Evolutionary conservation across 2,113 vertebrate species (phyloP).

Genomic region (Callipepla californica): DNA sequence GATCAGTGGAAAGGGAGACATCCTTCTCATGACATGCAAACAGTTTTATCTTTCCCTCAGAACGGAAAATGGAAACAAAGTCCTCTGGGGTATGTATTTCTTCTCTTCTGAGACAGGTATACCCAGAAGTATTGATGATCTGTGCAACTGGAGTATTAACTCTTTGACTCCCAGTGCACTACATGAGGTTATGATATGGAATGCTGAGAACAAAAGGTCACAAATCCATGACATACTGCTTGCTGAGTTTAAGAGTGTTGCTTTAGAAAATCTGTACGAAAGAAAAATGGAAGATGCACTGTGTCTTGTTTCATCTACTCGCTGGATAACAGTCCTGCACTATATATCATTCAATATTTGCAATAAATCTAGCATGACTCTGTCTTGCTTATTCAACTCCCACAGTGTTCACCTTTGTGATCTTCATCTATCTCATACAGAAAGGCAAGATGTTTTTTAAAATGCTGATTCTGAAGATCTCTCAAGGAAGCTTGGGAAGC

Average conservation of each 20-base stretch:
- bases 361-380: background rate
- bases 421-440: background rate
- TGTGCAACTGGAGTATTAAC: too few species aligned
- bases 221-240: background rate
- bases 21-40: too few species aligned
- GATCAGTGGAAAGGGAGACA: too few species aligned
- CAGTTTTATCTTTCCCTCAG: too few species aligned
- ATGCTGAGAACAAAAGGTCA: too few species aligned
- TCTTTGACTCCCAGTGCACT: too few species aligned
- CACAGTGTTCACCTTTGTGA: background rate
- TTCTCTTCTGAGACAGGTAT: too few species aligned
- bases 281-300: background rate
- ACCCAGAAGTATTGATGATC: too few species aligned
- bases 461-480: background rate
- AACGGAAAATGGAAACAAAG: too few species aligned
- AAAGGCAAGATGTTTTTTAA: background rate
- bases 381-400: background rate
- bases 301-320: background rate
- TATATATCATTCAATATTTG: background rate
- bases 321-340: background rate
- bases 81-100: too few species aligned
- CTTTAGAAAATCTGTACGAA: background rate
- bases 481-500: background rate
- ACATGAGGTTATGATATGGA: too few species aligned
- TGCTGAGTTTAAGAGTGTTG: background rate